Conservation (phyloP, 1,140 invertebrate species). For the Orius insidiosus region DNA sequence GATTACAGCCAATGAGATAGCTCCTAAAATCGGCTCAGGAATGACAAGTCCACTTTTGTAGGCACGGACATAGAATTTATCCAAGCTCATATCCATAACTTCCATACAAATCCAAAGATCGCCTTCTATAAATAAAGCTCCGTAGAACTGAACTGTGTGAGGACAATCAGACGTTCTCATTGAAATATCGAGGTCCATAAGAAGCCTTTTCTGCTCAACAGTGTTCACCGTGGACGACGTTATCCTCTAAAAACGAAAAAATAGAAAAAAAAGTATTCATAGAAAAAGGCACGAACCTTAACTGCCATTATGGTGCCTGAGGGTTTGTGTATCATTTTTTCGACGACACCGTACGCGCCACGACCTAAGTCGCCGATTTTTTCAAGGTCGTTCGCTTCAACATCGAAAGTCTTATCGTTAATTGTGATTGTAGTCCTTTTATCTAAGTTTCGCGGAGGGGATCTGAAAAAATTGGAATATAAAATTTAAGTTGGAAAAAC, state of each 20-base stretch:
- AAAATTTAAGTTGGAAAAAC: background rate
- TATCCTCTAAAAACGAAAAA: constrained; percentile 50
- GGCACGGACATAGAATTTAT: constrained; percentile 85
- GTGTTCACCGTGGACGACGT: constrained; percentile 70
- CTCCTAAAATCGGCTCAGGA: constrained; percentile 87
- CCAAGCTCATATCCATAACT: constrained; percentile 94
- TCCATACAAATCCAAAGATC: constrained; percentile 99
- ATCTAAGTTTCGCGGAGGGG: constrained; percentile 65
- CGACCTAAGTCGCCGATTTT: constrained; percentile 77
- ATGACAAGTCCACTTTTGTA: constrained; percentile 61
- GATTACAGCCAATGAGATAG: constrained; percentile 77
- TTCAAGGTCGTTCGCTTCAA: constrained; percentile 79
- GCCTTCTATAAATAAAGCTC: constrained; percentile 85
- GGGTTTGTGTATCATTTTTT: constrained; percentile 84
- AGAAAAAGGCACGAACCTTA: too few species aligned
- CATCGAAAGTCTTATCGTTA: constrained; percentile 66
- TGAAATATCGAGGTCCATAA: constrained; percentile 93
- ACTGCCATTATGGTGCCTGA: constrained; percentile 86
- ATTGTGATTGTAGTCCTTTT: constrained; percentile 73
- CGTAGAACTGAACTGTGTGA: constrained; percentile 95
- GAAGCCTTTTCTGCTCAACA: constrained; percentile 80
- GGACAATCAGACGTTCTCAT: constrained; percentile 89
- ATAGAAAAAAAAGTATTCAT: background rate
- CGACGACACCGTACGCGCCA: constrained; percentile 90
- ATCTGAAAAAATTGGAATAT: constrained; percentile 27